A percentile compares a stretch with the other conserved stretches of the same genome.
Conservation (phyloP, 2,113 vertebrate species). For the Tympanuchus pallidicinctus region DNA sequence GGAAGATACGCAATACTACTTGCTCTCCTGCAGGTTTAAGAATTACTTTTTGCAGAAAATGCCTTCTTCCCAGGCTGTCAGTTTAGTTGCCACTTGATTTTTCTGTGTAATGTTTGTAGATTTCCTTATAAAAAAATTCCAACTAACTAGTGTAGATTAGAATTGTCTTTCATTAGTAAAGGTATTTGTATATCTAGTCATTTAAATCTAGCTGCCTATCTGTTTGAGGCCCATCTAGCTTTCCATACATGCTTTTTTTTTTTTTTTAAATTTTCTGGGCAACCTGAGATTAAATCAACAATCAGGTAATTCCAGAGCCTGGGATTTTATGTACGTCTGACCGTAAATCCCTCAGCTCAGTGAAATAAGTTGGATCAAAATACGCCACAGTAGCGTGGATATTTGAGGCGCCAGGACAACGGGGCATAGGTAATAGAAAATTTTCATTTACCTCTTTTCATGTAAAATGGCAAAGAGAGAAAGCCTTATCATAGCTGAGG, state of each 20-base stretch:
- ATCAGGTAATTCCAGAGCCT: not conserved
- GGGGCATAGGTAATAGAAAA: not conserved
- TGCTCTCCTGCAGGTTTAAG: not conserved
- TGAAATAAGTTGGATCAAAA: not conserved
- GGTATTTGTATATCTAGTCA: not conserved
- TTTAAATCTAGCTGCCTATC: not conserved
- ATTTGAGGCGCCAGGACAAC: not conserved
- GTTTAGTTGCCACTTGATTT: not conserved
- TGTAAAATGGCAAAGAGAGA: not conserved
- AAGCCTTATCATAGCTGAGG: rapidly evolving
- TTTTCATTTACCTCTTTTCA: not conserved
- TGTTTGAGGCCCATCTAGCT: not conserved
- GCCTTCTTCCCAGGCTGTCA: not conserved
- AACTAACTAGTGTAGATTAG: not conserved
- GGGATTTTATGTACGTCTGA: not conserved
- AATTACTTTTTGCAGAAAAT: not conserved
- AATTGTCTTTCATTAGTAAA: not conserved
- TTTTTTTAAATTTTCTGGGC: not conserved
- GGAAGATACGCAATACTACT: not conserved
- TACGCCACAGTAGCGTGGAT: not conserved
- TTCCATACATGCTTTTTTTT: not conserved
- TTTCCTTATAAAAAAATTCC: not conserved
- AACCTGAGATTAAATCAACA: not conserved
- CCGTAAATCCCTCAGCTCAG: not conserved
- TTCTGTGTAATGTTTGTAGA: not conserved